Base-by-base conservation (phyloP, 1,140 invertebrate species). In the Solenopsis fugax region DNA sequence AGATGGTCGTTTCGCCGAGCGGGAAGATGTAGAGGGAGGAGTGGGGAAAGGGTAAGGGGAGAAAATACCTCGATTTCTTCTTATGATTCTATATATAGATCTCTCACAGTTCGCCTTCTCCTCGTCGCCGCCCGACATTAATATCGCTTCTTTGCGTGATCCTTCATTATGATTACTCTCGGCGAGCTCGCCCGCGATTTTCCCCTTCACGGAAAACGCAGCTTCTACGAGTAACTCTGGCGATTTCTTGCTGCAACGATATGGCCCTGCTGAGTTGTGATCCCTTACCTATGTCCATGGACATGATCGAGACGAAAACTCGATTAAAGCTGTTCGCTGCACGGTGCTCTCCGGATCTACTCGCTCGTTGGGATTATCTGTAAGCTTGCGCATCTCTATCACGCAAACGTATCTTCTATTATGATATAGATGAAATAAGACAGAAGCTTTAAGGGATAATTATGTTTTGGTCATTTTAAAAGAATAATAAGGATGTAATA, bases 1-100 rank as follows among this genome's bases (percentile, higher is more conserved):
- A 92, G 75, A 48, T 89, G 81, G 13, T 92, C 91, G 54, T 92
- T 92, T 62, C 87, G 84, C 24, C 87, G 60, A 16, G 54, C 10
- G n/a, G 85, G 88, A 48, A 54, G 67, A 64, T 13, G 21, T 37
- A 50, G 29, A 12, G 29, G 1, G 9, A n/a, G 10, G 1, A n/a
- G 9, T 3, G 56, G 0, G 34, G 6, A 45, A 45, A 5, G 4
- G 18, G 7, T 6, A 41, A 13, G 13, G 7, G 37, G 9, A 62
- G 69, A 60, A 48, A 60, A 21, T 34, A 60, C 9, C 60, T 88
- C 86, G 67, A 92, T 92, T 54, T 86, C 86, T 54, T 85, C 71
- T n/a, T 24, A 12, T 82, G 87, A 73, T 91, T 91, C n/a, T 65
- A 69, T 69, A 69, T 69, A 69, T 69, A 52, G 52, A 87, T 87